These are phyloP conservation scores for Brachirus orientalis DNA, from an alignment of 2,113 vertebrate species.

Conservation along the genomic window DNA sequence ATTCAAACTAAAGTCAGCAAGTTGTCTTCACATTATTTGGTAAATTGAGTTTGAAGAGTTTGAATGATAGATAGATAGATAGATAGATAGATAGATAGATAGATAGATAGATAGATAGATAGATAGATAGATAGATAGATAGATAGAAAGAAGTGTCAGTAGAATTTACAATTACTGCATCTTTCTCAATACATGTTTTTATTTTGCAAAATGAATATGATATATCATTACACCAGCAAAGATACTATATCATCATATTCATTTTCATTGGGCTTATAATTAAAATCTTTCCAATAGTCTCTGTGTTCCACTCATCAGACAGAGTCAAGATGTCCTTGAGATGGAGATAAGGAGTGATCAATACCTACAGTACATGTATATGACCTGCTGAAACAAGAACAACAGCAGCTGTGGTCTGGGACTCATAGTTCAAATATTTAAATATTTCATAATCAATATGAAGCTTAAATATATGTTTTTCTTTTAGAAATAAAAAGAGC, in stretches of 20 bases:
- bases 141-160: not conserved
- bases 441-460: no score
- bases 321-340: conserved; percentile 52
- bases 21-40: no score
- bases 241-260: no score
- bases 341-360: conserved; percentile 53
- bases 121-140: not conserved
- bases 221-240: no score
- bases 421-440: conserved; percentile 15
- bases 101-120: not conserved
- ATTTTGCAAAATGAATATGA: no score
- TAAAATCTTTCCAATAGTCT: not conserved
- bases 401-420: conserved; percentile 3
- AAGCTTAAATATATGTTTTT: no score
- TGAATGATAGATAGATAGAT: not conserved
- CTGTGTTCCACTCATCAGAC: conserved; percentile 9
- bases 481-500: no score
- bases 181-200: no score
- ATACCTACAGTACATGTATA: conserved; percentile 36
- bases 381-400: conserved; percentile 20
- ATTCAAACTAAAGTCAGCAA: no score
- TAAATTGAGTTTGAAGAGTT: no score
- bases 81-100: not conserved
- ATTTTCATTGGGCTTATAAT: not conserved
- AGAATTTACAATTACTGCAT: no score